phyloP scores from a whole-genome alignment of 1,140 invertebrate genomes.

The Harlomillsia oculata region DNA sequence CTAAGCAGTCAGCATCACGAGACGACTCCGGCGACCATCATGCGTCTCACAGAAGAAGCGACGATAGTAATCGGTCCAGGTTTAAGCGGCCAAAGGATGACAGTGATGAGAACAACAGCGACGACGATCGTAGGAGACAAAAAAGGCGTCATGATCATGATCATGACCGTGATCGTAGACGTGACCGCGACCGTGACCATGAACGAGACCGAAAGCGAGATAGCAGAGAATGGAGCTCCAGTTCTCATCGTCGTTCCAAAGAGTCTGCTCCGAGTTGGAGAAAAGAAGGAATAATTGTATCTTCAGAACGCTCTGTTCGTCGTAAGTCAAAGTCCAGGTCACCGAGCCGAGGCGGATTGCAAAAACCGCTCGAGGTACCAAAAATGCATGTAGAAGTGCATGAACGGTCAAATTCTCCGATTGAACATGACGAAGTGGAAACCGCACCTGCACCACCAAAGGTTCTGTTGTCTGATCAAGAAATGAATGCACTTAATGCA shows the following conservation, averaged over 20 bases:
- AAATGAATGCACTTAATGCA: conserved; percentile 77
- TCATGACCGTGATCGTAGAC: neutral
- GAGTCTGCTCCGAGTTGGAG: conserved; percentile 5
- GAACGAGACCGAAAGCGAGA: neutral
- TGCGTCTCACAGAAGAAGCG: neutral
- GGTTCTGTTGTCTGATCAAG: conserved; percentile 57
- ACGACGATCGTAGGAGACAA: neutral
- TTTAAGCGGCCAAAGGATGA: conserved; percentile 13
- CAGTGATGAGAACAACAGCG: neutral
- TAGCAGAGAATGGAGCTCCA: neutral
- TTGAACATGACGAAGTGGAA: too few relatives aligned
- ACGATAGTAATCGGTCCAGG: neutral
- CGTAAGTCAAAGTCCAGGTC: neutral
- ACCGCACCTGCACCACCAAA: conserved; percentile 22
- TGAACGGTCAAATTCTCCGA: too few relatives aligned
- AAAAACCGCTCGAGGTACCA: too few relatives aligned
- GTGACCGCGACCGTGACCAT: neutral
- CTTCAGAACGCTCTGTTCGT: too few relatives aligned
- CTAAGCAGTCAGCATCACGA: neutral
- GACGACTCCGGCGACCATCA: neutral
- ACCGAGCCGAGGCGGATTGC: too few relatives aligned
- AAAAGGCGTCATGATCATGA: neutral
- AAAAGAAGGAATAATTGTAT: too few relatives aligned
- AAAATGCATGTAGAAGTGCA: too few relatives aligned
- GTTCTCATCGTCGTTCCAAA: neutral